phyloP scores from a whole-genome alignment of 2,113 vertebrate genomes.

The Dinomys branickii region DNA sequence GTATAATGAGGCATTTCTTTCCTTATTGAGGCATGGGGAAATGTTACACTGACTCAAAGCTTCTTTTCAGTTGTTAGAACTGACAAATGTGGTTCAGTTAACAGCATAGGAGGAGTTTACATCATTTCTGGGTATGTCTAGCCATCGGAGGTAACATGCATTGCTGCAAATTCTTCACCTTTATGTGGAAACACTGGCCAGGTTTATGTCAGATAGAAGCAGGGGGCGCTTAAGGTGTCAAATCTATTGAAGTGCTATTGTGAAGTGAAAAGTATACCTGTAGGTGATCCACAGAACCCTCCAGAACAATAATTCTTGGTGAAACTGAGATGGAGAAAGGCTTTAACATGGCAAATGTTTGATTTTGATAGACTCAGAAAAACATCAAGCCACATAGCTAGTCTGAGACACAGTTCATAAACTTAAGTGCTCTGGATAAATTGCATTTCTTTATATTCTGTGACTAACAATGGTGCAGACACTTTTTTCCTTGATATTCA shows the following conservation, averaged over 20 bases:
- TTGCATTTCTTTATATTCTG: not conserved
- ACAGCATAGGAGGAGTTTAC: not conserved
- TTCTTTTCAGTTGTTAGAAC: slow-evolving; percentile 8
- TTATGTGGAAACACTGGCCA: not conserved
- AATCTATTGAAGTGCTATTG: not conserved
- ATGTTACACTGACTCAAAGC: not conserved
- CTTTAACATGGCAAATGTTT: not conserved
- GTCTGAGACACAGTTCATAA: not conserved
- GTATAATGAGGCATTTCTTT: not conserved
- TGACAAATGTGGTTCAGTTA: not conserved
- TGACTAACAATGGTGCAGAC: not conserved
- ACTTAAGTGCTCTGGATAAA: not conserved
- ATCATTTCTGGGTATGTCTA: not conserved
- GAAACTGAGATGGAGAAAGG: not conserved
- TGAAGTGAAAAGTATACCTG: not conserved
- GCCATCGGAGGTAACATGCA: not conserved
- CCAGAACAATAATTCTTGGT: not conserved
- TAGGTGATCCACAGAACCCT: not conserved
- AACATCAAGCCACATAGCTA: not conserved
- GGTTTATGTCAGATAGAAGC: not conserved
- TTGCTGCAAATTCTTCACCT: not conserved
- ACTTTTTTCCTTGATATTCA: not conserved
- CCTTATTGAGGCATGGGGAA: not conserved
- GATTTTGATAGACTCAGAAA: not conserved
- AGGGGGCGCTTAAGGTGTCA: not conserved